Evolutionary conservation across 2,888 invertebrate genomes (phyloP).

Genomic region (Ferdinandea cuprea): DNA sequence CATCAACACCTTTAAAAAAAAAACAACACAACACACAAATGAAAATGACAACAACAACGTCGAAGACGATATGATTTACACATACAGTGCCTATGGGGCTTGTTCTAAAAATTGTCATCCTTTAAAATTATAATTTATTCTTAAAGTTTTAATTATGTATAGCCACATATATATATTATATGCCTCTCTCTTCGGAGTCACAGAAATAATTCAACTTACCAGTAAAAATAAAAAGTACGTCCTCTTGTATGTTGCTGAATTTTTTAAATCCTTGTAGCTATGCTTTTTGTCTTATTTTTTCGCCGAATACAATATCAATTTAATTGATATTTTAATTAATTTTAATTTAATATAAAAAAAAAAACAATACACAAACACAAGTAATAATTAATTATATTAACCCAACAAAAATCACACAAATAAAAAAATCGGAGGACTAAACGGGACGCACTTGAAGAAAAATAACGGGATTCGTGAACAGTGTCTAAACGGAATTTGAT

Average conservation of each 20-base stretch:
- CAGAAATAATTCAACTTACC: slow-evolving; percentile 29
- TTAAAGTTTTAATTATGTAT: not conserved
- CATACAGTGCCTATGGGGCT: slow-evolving; percentile 38
- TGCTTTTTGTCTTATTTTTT: not conserved
- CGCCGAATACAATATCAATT: slow-evolving; percentile 34
- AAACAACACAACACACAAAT: not conserved
- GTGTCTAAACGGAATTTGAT: slow-evolving; percentile 43
- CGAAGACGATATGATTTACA: not conserved
- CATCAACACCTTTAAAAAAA: slow-evolving; percentile 39
- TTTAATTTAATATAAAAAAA: not conserved
- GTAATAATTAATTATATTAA: slow-evolving; percentile 22
- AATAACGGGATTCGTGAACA: slow-evolving; percentile 23
- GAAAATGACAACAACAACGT: slow-evolving; percentile 36
- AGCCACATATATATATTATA: too few species aligned
- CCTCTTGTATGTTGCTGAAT: not conserved
- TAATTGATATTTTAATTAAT: slow-evolving; percentile 30
- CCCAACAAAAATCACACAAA: slow-evolving; percentile 21
- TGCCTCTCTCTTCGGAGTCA: too few species aligned
- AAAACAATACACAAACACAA: slow-evolving; percentile 4
- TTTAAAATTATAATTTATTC: not conserved
- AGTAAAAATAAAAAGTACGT: not conserved
- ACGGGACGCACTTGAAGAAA: slow-evolving; percentile 1
- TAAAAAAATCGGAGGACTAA: slow-evolving; percentile 27
- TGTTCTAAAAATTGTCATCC: slow-evolving; percentile 12
- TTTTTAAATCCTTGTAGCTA: slow-evolving; percentile 3